phyloP scores from a whole-genome alignment of 2,113 vertebrate species.

The Aphyosemion australe region DNA sequence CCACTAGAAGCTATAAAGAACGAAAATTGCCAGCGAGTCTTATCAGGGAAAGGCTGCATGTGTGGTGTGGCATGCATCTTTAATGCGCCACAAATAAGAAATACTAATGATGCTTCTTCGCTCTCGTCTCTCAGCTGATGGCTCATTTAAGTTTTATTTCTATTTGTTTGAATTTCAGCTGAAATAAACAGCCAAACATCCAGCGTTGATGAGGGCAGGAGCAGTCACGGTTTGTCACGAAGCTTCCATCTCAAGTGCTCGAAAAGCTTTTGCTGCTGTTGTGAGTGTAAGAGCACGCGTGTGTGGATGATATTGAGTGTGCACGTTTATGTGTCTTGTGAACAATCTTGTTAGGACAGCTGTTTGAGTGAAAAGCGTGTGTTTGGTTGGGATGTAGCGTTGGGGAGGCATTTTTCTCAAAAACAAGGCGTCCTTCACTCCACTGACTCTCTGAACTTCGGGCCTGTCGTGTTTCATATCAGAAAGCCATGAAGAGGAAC shows the following conservation, averaged over 20 bases:
- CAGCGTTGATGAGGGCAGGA: conserved; percentile 54
- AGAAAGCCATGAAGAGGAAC: conserved; percentile 19
- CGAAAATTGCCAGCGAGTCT: conserved; percentile 61
- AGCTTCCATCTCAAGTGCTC: conserved; percentile 35
- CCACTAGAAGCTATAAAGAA: conserved; percentile 71
- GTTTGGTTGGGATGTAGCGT: conserved; percentile 10
- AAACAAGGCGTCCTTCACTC: conserved; percentile 52
- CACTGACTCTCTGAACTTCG: conserved; percentile 53
- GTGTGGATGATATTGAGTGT: conserved; percentile 11
- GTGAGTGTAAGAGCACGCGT: not conserved
- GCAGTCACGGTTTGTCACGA: conserved; percentile 52
- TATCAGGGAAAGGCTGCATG: conserved; percentile 61
- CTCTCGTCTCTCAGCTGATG: conserved; percentile 34
- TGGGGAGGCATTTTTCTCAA: conserved; percentile 16
- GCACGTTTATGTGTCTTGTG: not conserved
- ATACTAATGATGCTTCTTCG: conserved; percentile 45
- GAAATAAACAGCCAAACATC: conserved; percentile 31
- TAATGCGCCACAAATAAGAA: conserved; percentile 74
- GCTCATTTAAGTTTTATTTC: conserved; percentile 51
- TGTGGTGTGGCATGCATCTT: conserved; percentile 73
- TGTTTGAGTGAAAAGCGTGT: conserved; percentile 63
- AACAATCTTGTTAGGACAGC: conserved; percentile 54
- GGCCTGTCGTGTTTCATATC: conserved; percentile 34
- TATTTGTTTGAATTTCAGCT: conserved; percentile 51
- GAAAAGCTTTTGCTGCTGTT: conserved; percentile 19